Evolutionary conservation across 1,140 invertebrate genomes (phyloP), one percentile per base, ranked within the genome.

Genomic region (Drosophila repletoides): DNA sequence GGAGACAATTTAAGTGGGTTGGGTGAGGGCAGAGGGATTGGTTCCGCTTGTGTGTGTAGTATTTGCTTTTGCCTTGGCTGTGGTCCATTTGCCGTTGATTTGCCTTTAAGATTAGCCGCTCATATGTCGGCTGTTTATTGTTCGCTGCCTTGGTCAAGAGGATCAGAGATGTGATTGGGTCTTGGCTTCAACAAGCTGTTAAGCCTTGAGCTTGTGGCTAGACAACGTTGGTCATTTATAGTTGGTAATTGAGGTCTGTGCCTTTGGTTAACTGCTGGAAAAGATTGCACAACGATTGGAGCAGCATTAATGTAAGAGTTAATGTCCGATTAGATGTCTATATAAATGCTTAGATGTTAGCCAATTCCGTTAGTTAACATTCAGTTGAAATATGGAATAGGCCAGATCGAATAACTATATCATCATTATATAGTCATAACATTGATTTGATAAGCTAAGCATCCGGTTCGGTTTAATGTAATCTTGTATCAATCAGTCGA

Each of bases 21-120:
- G 55, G 28, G 72, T n/a, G n/a, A n/a, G n/a, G n/a, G n/a, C n/a
- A n/a, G n/a, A n/a, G n/a, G n/a, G n/a, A n/a, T n/a, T n/a, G 46
- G 31, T 34, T 40, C 41, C 43, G 46, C 28, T 34, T 43, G 55
- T 22, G 26, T 22, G 22, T 31, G 38, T 28, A 33, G 17, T 51
- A 72, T 74, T 71, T 38, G 48, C 34, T 72, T 68, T 51, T 56
- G 36, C 72, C 61, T 60, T 61, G 61, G 34, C 49, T 72, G 15
- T 61, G 76, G 76, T 76, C 76, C 76, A 76, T 80, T 68, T 76
- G 68, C 49, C 63, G 69, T 70, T 81, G 76, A 81, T 81, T 81
- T 81, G 76, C 61, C 55, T 76, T 72, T 53, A 76, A 81, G 76
- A 81, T 81, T 64, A 73, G 53, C 49, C 31, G 49, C 59, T 66